Percentiles rank a stretch among this genome's conserved stretches.
phyloP scores from a whole-genome alignment of 1,140 invertebrate species.

The Paralvinella palmiformis region DNA sequence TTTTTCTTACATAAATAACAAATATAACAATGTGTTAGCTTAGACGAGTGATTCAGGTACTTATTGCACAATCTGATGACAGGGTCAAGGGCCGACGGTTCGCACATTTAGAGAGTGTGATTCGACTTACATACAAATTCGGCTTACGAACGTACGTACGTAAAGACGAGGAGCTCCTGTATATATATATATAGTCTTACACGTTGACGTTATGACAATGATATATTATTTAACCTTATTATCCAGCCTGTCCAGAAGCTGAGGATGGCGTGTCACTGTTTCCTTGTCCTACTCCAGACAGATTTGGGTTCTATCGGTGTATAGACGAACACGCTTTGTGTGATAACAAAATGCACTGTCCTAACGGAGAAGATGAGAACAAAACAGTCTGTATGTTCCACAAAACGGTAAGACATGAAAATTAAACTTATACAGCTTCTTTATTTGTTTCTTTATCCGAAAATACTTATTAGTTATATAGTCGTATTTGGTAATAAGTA shows the following conservation, averaged over 20 bases:
- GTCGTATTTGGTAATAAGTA: constrained; percentile 6
- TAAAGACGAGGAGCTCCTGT: too few relatives aligned
- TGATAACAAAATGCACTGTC: constrained; percentile 91
- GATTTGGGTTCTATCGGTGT: constrained; percentile 83
- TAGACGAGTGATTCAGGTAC: too few relatives aligned
- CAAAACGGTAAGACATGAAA: constrained; percentile 71
- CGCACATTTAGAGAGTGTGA: too few relatives aligned
- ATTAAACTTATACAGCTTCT: not conserved
- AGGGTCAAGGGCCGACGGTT: too few relatives aligned
- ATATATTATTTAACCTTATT: too few relatives aligned
- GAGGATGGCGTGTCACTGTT: constrained; percentile 68
- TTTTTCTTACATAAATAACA: too few relatives aligned
- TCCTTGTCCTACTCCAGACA: constrained; percentile 83
- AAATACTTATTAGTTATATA: not conserved
- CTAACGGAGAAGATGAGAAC: constrained; percentile 86
- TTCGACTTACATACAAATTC: too few relatives aligned
- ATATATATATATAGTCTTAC: too few relatives aligned
- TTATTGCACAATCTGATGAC: too few relatives aligned
- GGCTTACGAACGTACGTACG: too few relatives aligned
- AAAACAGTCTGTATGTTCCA: constrained; percentile 91
- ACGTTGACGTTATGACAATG: too few relatives aligned
- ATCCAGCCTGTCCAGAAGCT: not conserved
- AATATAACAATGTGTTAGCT: too few relatives aligned
- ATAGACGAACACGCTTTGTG: constrained; percentile 93
- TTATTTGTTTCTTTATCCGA: not conserved